These are phyloP conservation scores for Heliconius aoede DNA, from an alignment of 2,888 invertebrate species.

Conservation along the genomic window DNA sequence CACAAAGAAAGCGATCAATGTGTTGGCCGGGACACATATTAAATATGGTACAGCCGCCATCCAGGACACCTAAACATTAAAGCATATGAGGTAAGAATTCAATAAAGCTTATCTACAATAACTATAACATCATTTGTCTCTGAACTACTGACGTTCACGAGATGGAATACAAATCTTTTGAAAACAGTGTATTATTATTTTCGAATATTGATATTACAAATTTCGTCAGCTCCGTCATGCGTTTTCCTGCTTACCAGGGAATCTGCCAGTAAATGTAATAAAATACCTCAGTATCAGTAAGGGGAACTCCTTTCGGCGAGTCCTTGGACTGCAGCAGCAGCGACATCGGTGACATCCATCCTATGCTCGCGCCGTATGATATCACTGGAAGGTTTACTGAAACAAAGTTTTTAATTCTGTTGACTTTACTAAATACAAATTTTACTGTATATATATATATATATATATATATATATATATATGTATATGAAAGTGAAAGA, in stretches of 20 bases:
- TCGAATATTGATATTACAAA: too few relatives aligned
- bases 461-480: too few relatives aligned
- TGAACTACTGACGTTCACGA: too few relatives aligned
- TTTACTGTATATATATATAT: too few relatives aligned
- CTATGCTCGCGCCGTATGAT: slow-evolving; percentile 64
- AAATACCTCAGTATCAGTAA: slow-evolving; percentile 66
- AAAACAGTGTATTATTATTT: too few relatives aligned
- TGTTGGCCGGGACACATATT: slow-evolving; percentile 58
- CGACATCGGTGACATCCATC: slow-evolving; percentile 82
- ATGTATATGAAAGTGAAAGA: too few relatives aligned
- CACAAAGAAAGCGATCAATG: slow-evolving; percentile 59
- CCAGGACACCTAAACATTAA: slow-evolving; percentile 65
- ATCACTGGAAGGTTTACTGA: slow-evolving; percentile 80
- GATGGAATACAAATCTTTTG: too few relatives aligned
- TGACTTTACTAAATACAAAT: too few relatives aligned
- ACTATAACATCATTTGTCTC: background rate
- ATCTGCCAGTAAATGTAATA: background rate
- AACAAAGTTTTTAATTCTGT: background rate
- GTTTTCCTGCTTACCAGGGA: too few relatives aligned
- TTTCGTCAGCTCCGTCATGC: too few relatives aligned
- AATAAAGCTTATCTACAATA: background rate
- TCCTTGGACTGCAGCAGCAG: slow-evolving; percentile 72
- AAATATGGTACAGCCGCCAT: slow-evolving; percentile 68
- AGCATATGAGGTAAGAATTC: background rate
- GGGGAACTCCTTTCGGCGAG: slow-evolving; percentile 65